Percentiles rank a stretch among this genome's conserved stretches.
These are phyloP conservation scores for Drosophila vallismaia DNA, from an alignment of 2,888 invertebrate species.

Conservation along the genomic window DNA sequence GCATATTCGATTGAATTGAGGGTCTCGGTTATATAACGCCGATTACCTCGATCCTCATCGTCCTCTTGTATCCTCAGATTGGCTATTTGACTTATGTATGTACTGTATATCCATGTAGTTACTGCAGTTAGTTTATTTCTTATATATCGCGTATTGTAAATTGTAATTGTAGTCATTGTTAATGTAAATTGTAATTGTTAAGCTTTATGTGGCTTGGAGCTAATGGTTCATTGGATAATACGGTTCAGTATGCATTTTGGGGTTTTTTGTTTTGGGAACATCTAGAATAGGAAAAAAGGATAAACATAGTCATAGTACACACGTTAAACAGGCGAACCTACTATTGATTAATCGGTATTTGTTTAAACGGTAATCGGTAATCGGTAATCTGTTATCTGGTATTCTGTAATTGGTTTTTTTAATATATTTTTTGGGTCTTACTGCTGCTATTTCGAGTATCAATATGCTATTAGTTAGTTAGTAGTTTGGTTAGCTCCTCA, in stretches of 20 bases:
- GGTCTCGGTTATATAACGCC: neutral
- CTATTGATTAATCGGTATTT: constrained; percentile 22
- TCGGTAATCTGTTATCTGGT: constrained; percentile 13
- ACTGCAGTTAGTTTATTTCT: constrained; percentile 46
- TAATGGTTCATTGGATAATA: constrained; percentile 77
- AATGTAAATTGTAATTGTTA: constrained; percentile 61
- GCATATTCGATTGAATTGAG: constrained; percentile 29
- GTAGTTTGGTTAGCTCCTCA: constrained; percentile 28
- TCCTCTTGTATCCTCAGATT: constrained; percentile 17
- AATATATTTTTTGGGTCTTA: constrained; percentile 35
- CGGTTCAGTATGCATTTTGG: constrained; percentile 39
- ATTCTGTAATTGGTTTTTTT: constrained; percentile 19
- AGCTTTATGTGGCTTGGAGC: constrained; percentile 77
- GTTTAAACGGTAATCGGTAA: constrained; percentile 8
- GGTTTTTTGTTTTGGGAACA: constrained; percentile 2
- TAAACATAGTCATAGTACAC: constrained; percentile 17
- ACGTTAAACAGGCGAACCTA: constrained; percentile 29
- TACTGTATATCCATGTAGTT: constrained; percentile 31
- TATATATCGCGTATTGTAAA: constrained; percentile 40
- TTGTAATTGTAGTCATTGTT: constrained; percentile 48
- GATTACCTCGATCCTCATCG: neutral
- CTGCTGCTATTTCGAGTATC: constrained; percentile 41
- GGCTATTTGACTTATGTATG: constrained; percentile 44
- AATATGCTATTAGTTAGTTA: constrained; percentile 48
- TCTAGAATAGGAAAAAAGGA: constrained; percentile 19